phyloP scores from a whole-genome alignment of 2,888 invertebrate genomes.

The Pseudanteris insignis region DNA sequence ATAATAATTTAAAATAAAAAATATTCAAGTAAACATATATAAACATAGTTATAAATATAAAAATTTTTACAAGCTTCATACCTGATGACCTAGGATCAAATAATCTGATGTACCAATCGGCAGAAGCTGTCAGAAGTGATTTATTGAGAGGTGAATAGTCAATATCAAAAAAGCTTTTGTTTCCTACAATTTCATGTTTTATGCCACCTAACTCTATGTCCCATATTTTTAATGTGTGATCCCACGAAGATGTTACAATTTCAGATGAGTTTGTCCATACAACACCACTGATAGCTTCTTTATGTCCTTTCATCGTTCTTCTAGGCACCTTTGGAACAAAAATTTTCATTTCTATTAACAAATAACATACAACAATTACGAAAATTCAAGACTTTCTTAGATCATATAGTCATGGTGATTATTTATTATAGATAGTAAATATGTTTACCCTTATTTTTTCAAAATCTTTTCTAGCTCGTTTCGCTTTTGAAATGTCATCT shows the following conservation, averaged over 20 bases:
- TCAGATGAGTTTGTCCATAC: slow-evolving; percentile 84
- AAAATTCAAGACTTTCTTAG: too few relatives aligned
- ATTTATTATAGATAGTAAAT: slow-evolving; percentile 1
- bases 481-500: slow-evolving; percentile 71
- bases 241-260: slow-evolving; percentile 90
- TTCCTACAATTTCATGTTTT: slow-evolving; percentile 82
- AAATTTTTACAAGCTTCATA: too few relatives aligned
- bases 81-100: slow-evolving; percentile 91
- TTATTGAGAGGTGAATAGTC: slow-evolving; percentile 83
- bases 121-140: slow-evolving; percentile 84
- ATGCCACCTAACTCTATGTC: slow-evolving; percentile 87
- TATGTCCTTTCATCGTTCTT: slow-evolving; percentile 90
- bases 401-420: too few relatives aligned
- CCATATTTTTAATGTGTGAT: slow-evolving; percentile 95
- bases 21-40: not conserved
- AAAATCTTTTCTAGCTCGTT: slow-evolving; percentile 71
- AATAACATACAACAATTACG: too few relatives aligned
- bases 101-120: slow-evolving; percentile 88
- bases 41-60: too few relatives aligned
- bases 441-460: slow-evolving; percentile 71
- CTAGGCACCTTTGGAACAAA: slow-evolving; percentile 85
- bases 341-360: too few relatives aligned
- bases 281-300: slow-evolving; percentile 86
- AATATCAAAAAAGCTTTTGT: slow-evolving; percentile 89
- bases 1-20: not conserved